A percentile compares a stretch with the other conserved stretches of the same genome.
phyloP scores from a whole-genome alignment of 30 jellyfish, hydroid and myxozoan species.

The Haliclystus octoradiatus region DNA sequence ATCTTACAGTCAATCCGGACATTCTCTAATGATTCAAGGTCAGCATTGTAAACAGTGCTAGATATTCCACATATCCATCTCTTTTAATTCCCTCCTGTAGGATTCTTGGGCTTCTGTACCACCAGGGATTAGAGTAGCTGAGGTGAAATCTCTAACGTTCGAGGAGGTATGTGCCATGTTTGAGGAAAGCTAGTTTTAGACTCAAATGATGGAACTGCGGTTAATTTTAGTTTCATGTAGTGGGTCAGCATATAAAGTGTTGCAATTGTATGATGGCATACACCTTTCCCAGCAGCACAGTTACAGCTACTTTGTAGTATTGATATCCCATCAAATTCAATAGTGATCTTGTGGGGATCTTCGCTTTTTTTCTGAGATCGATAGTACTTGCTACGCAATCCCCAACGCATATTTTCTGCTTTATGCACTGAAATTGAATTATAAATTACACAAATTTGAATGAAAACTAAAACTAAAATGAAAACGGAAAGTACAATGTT shows the following conservation, averaged over 20 bases:
- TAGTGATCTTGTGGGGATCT: background rate
- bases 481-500: background rate
- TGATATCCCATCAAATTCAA: background rate
- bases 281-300: constrained; percentile 1
- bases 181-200: background rate
- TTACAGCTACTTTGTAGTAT: background rate
- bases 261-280: background rate
- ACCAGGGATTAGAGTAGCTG: background rate
- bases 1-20: background rate
- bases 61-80: background rate
- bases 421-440: background rate
- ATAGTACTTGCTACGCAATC: background rate
- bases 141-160: background rate
- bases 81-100: background rate
- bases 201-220: background rate
- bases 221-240: background rate
- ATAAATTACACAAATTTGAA: no score
- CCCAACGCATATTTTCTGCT: background rate
- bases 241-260: background rate
- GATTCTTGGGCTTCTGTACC: background rate
- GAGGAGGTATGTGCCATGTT: background rate
- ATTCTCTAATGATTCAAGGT: background rate
- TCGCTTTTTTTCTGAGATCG: background rate
- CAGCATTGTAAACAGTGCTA: background rate
- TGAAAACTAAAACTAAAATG: no score